Percentiles rank a stretch among this genome's conserved stretches.
phyloP scores from a whole-genome alignment of 2,888 invertebrate genomes.

The Polylopha cassiicola region DNA sequence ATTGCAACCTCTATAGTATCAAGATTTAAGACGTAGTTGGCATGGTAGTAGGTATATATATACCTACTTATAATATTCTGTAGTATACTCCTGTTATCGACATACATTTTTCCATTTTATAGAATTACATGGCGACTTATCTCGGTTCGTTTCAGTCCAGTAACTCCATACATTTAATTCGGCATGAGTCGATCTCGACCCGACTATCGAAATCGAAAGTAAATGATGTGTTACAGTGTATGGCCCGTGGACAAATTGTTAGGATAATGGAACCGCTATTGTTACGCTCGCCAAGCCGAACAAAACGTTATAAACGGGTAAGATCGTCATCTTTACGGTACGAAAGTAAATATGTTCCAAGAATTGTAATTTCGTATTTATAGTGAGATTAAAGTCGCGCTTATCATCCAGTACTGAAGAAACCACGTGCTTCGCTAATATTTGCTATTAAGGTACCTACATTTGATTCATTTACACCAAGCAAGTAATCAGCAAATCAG shows the following conservation, averaged over 20 bases:
- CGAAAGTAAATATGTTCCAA: background rate
- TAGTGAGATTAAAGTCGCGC: no score
- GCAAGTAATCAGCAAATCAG: no score
- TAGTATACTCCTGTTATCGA: conserved; percentile 30
- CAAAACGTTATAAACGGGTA: conserved; percentile 7
- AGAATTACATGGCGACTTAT: conserved; percentile 56
- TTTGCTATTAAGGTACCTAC: no score
- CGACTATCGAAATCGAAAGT: conserved; percentile 36
- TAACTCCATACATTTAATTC: conserved; percentile 42
- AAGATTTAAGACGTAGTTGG: no score
- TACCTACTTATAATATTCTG: no score
- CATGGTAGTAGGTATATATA: no score
- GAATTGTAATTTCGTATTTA: no score
- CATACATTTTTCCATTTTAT: conserved; percentile 54
- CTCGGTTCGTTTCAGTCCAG: conserved; percentile 46
- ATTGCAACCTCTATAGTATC: no score
- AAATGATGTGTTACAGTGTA: conserved; percentile 12
- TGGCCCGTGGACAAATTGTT: conserved; percentile 28
- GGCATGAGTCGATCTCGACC: conserved; percentile 31
- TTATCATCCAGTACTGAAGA: no score
- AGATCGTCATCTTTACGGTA: conserved; percentile 1
- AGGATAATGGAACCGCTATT: conserved; percentile 33
- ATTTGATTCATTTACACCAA: no score
- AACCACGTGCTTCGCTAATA: no score
- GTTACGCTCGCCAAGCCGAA: conserved; percentile 34